Conservation (phyloP, 2,113 vertebrate genomes). For the Sula dactylatra region DNA sequence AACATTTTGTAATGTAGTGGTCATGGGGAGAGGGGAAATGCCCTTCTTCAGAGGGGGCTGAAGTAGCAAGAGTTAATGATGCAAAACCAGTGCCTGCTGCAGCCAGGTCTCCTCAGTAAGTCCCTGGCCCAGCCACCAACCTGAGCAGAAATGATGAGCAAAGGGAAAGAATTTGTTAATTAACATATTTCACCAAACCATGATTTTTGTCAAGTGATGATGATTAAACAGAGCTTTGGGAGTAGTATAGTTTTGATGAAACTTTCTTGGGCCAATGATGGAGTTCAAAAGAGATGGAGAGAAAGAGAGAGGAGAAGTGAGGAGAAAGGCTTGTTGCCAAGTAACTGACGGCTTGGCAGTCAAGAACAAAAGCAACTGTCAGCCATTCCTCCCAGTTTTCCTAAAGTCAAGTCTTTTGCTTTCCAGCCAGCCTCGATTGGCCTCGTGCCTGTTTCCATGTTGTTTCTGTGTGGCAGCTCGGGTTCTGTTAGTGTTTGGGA, state of each 20-base stretch:
- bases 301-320: not conserved
- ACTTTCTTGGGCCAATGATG: not conserved
- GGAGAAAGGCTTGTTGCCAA: not conserved
- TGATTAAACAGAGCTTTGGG: not conserved
- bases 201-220: not conserved
- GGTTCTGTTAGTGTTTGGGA: not conserved
- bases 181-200: not conserved
- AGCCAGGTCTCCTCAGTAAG: not conserved
- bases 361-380: not conserved
- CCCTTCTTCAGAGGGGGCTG: not conserved
- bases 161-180: not conserved
- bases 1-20: not conserved
- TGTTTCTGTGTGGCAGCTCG: not conserved
- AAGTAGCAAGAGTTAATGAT: not conserved
- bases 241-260: not conserved
- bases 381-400: not conserved
- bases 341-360: not conserved
- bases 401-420: not conserved
- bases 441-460: not conserved
- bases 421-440: not conserved
- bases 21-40: not conserved
- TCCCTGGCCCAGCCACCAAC: not conserved
- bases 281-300: not conserved
- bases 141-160: not conserved
- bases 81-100: not conserved